phyloP scores from a whole-genome alignment of 2,797 vertebrate genomes.

The Salmo trutta region DNA sequence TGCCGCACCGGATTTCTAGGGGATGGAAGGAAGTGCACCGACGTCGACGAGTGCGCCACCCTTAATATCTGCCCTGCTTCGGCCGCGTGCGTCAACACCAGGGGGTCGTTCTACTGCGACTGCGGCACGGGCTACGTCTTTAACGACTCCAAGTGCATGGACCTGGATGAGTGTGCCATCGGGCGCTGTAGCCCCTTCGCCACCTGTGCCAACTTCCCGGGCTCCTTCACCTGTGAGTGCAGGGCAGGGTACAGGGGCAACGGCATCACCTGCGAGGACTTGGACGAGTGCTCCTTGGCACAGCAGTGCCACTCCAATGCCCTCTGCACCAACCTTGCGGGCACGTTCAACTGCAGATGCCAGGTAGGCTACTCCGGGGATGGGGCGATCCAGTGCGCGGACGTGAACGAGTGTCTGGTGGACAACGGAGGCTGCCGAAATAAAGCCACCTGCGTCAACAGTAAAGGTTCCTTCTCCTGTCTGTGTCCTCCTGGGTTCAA shows the following conservation, averaged over 20 bases:
- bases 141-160: conserved; percentile 67
- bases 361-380: conserved; percentile 75
- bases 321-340: conserved; percentile 74
- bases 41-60: conserved; percentile 75
- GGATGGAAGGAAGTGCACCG: conserved; percentile 70
- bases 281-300: conserved; percentile 72
- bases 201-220: conserved; percentile 72
- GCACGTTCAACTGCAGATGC: conserved; percentile 79
- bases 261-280: conserved; percentile 73
- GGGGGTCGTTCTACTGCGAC: conserved; percentile 75
- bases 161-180: conserved; percentile 74
- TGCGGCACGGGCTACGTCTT: conserved; percentile 75
- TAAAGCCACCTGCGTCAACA: conserved; percentile 75
- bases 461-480: conserved; percentile 76
- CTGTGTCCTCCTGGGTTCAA: conserved; percentile 69
- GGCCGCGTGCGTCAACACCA: conserved; percentile 75
- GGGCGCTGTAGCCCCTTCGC: conserved; percentile 70
- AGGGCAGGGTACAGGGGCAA: conserved; percentile 72
- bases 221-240: conserved; percentile 76
- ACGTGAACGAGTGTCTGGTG: conserved; percentile 78
- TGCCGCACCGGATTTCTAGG: conserved; percentile 75
- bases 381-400: conserved; percentile 68
- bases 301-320: conserved; percentile 71
- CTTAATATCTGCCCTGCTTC: conserved; percentile 65
- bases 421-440: conserved; percentile 78